A percentile compares a stretch with the other conserved stretches of the same genome.
Conservation (phyloP, 35 echinoderm and acorn worm species). For the Stichopus chloronotus region DNA sequence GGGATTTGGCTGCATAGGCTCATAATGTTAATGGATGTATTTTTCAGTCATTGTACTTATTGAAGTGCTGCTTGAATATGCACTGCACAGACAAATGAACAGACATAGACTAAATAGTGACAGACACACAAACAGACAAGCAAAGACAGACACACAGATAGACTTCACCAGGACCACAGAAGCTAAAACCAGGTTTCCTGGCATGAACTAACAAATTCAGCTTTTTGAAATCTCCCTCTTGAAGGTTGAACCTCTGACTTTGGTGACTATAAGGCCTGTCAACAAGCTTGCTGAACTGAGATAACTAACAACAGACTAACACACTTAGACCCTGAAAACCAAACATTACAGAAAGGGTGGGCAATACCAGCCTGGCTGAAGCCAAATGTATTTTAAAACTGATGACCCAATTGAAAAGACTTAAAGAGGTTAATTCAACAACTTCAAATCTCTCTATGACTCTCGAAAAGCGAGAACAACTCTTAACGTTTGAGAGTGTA, state of each 20-base stretch:
- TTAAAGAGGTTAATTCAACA: conserved; percentile 1
- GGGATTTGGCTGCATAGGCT: too few relatives aligned
- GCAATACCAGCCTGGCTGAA: not conserved
- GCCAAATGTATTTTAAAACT: not conserved
- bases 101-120: too few relatives aligned
- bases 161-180: too few relatives aligned
- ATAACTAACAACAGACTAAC: not conserved
- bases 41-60: too few relatives aligned
- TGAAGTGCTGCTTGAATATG: too few relatives aligned
- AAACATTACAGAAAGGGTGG: not conserved
- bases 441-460: not conserved
- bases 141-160: too few relatives aligned
- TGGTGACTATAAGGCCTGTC: not conserved
- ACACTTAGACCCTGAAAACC: not conserved
- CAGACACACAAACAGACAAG: too few relatives aligned
- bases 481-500: not conserved
- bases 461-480: not conserved
- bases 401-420: not conserved
- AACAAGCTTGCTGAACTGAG: not conserved
- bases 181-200: too few relatives aligned
- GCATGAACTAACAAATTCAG: too few relatives aligned
- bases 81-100: too few relatives aligned
- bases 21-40: too few relatives aligned
- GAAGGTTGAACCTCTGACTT: not conserved
- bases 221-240: too few relatives aligned